Base-by-base conservation (phyloP, 2,113 vertebrate species). In the Anguilla rostrata region DNA sequence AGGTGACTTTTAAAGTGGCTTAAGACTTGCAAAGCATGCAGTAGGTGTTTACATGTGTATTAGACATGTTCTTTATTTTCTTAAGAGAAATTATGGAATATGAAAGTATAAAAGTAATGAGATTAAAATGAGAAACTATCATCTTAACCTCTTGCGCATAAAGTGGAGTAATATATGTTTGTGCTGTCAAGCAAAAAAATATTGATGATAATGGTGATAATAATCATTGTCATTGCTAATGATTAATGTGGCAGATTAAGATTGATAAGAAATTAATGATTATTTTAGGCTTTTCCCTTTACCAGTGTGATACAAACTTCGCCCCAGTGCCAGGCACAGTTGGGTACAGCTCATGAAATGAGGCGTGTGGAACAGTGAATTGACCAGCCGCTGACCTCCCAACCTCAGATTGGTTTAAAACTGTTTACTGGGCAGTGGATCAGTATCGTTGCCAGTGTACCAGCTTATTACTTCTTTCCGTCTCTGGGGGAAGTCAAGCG, bases 391-490 rank as follows among this genome's bases (percentile, higher is more conserved):
- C 34, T 60, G 41, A 86, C 86, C 75, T 80, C 81, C 85, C 78
- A 53, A 85, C 46, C 71, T 75, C 34, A n/a, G 71, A 63, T 49
- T 11, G 34, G 14, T 5, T 34, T 9, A 78, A 81, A 34, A 40
- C 39, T 53, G 39, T 87, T 39, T n/a, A 78, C 82, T 57, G 43
- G 87, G 41, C 85, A 53, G 78, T 53, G 53, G 66, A 78, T 79
- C 78, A 8, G 40, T 87, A 84, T 86, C 86, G 40, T 85, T 83
- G 15, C 83, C 7, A 26, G 39, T 86, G 78, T 85, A 82, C 81
- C n/a, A n/a, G 63, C 83, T 81, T 34, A 89, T 90, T 66, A 87
- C 88, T 90, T 91, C 90, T 91, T 91, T 82, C 60, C 89, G 63
- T 39, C 57, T 29, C 66, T 22, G 22, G 83, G 39, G 83, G 57